Conservation (phyloP, 2,797 vertebrate genomes). For the Chaetophractus vellerosus region DNA sequence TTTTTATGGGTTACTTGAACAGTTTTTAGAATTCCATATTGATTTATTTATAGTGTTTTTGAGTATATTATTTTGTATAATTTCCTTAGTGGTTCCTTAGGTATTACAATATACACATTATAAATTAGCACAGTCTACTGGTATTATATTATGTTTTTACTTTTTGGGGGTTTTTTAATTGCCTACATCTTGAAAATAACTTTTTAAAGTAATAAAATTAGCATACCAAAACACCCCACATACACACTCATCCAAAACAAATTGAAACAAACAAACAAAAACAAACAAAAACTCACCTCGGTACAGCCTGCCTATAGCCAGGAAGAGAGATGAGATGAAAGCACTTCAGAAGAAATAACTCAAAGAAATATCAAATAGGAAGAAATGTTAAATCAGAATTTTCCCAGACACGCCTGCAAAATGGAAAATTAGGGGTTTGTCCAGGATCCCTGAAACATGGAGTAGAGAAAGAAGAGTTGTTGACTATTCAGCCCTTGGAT, state of each 20-base stretch:
- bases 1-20: not conserved
- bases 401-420: not conserved
- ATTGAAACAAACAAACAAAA: conserved; percentile 17
- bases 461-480: not conserved
- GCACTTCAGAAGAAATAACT: not conserved
- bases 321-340: not conserved
- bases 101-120: not conserved
- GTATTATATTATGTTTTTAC: not conserved
- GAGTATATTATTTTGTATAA: conserved; percentile 1
- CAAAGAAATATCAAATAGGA: not conserved
- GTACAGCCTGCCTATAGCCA: not conserved
- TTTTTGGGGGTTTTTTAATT: not conserved
- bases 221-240: not conserved
- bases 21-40: conserved; percentile 50
- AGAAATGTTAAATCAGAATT: not conserved
- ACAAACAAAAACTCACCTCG: not conserved
- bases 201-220: not conserved
- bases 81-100: conserved; percentile 4
- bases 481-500: not conserved
- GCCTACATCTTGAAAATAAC: not conserved
- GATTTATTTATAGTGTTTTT: conserved; percentile 50
- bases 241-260: not conserved
- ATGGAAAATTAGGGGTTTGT: not conserved
- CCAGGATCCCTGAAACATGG: not conserved
- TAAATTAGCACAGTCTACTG: not conserved